Conservation (phyloP, 2,888 invertebrate species). For the Cerastis rubricosa region DNA sequence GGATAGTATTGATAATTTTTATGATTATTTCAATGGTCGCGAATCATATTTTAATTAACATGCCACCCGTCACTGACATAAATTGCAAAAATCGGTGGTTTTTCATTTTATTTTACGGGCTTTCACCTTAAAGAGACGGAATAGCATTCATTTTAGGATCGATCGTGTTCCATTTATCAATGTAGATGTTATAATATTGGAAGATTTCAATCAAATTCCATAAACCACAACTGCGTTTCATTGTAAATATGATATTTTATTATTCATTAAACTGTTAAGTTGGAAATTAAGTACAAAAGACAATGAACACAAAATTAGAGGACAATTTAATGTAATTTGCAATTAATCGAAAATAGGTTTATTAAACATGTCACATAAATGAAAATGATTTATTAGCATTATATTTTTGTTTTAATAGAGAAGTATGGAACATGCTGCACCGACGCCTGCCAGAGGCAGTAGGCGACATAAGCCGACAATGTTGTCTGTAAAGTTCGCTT, state of each 20-base stretch:
- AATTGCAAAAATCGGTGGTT: too few relatives aligned
- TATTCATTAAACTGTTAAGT: conserved; percentile 14
- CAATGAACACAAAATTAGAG: not conserved
- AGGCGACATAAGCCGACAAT: not conserved
- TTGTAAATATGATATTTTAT: conserved; percentile 15
- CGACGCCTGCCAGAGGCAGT: not conserved
- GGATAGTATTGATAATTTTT: too few relatives aligned
- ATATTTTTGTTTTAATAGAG: not conserved
- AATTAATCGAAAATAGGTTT: not conserved
- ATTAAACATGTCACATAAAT: not conserved
- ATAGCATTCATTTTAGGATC: not conserved
- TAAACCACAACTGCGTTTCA: conserved; percentile 12
- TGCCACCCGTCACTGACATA: too few relatives aligned
- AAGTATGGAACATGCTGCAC: too few relatives aligned
- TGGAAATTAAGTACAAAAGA: too few relatives aligned
- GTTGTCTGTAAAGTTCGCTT: conserved; percentile 9
- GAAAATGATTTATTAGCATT: too few relatives aligned
- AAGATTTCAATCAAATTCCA: conserved; percentile 17
- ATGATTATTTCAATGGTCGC: too few relatives aligned
- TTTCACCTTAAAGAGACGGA: too few relatives aligned
- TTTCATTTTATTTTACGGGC: too few relatives aligned
- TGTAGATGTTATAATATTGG: not conserved
- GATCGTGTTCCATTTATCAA: not conserved
- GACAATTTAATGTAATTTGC: not conserved
- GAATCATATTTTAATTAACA: too few relatives aligned